These are phyloP conservation scores for Cheilosia scutellata DNA, from an alignment of 2,888 invertebrate species.

Conservation along the genomic window DNA sequence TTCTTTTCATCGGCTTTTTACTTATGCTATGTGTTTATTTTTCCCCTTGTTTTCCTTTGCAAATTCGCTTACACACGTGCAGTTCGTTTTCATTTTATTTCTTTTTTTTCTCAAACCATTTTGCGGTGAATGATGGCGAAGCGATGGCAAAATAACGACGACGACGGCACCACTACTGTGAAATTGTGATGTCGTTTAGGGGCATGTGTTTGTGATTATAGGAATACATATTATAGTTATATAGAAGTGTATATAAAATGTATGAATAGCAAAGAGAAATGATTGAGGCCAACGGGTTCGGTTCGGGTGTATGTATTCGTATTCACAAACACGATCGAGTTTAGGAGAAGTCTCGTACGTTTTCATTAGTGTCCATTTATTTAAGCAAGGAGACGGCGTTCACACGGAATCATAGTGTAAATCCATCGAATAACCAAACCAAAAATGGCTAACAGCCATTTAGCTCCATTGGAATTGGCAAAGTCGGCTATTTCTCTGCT, in stretches of 20 bases:
- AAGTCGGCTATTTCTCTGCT: slow-evolving; percentile 46
- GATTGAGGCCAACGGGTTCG: slow-evolving; percentile 8
- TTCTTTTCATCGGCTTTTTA: slow-evolving; percentile 37
- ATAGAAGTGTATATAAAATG: not conserved
- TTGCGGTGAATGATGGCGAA: slow-evolving; percentile 1
- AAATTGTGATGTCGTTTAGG: not conserved
- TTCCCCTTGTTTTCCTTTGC: slow-evolving; percentile 38
- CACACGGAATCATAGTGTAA: slow-evolving; percentile 30
- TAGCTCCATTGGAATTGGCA: slow-evolving; percentile 54
- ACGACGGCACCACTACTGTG: not conserved
- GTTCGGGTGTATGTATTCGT: slow-evolving; percentile 5
- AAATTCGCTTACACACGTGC: slow-evolving; percentile 56
- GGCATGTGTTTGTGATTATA: not conserved
- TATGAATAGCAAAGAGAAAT: not conserved
- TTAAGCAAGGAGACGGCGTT: slow-evolving; percentile 32
- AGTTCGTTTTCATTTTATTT: slow-evolving; percentile 20
- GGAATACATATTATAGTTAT: not conserved
- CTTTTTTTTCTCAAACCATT: slow-evolving; percentile 13
- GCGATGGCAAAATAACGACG: not conserved
- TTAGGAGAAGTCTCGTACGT: slow-evolving; percentile 8
- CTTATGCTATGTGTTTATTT: slow-evolving; percentile 17
- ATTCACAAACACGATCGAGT: slow-evolving; percentile 44
- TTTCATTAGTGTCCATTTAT: slow-evolving; percentile 49
- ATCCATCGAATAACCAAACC: not conserved
- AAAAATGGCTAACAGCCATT: slow-evolving; percentile 33